Evolutionary conservation across 2,888 invertebrate genomes (phyloP).

Genomic region (Apotomis capreana): DNA sequence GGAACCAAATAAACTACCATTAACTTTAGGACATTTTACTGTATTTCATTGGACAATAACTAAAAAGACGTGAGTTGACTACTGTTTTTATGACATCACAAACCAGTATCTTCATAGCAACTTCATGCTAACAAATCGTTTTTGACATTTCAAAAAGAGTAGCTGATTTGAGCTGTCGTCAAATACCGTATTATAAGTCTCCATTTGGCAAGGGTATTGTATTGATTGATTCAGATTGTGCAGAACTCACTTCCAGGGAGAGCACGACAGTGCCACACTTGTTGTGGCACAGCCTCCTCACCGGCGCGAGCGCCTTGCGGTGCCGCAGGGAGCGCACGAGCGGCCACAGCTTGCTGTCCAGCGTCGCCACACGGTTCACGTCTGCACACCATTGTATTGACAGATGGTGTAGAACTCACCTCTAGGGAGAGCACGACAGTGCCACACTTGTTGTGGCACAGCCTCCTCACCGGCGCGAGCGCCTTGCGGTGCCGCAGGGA

Average conservation of each 20-base stretch:
- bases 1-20: too few relatives aligned
- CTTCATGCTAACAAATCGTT: too few relatives aligned
- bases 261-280: slow-evolving; percentile 59
- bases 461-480: slow-evolving; percentile 55
- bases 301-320: slow-evolving; percentile 58
- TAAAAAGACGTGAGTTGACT: too few relatives aligned
- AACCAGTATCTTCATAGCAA: too few relatives aligned
- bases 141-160: too few relatives aligned
- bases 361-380: slow-evolving; percentile 50
- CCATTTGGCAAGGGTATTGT: too few relatives aligned
- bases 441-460: slow-evolving; percentile 60
- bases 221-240: too few relatives aligned
- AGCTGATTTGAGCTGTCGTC: too few relatives aligned
- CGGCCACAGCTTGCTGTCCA: slow-evolving; percentile 63
- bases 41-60: too few relatives aligned
- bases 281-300: slow-evolving; percentile 55
- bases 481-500: slow-evolving; percentile 59
- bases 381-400: slow-evolving; percentile 67
- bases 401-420: slow-evolving; percentile 48
- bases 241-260: slow-evolving; percentile 53
- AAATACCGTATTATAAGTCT: too few relatives aligned
- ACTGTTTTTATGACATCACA: too few relatives aligned
- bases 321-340: slow-evolving; percentile 59
- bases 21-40: too few relatives aligned
- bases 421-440: slow-evolving; percentile 55